These are phyloP conservation scores for Pelobates cultripes DNA, from an alignment of 2,797 vertebrate species.

Conservation along the genomic window DNA sequence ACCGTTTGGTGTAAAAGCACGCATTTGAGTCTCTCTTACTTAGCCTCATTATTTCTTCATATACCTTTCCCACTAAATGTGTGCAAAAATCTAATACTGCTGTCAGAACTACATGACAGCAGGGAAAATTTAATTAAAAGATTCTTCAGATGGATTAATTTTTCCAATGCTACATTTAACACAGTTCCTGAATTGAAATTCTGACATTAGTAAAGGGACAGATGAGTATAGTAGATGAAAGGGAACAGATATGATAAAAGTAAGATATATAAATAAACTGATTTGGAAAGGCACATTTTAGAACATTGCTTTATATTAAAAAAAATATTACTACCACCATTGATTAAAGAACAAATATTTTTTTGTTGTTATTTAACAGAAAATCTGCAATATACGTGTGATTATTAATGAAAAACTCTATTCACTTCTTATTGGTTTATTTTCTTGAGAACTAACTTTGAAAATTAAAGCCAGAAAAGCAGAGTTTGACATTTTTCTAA, in stretches of 20 bases:
- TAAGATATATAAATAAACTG: slow-evolving; percentile 22
- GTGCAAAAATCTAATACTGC: slow-evolving; percentile 39
- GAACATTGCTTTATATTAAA: background rate
- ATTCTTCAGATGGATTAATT: slow-evolving; percentile 48
- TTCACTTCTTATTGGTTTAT: too few relatives aligned
- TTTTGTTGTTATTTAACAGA: background rate
- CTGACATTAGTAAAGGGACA: slow-evolving; percentile 24
- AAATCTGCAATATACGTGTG: too few relatives aligned
- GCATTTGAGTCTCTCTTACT: background rate
- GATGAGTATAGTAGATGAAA: slow-evolving; percentile 11
- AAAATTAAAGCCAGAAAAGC: too few relatives aligned
- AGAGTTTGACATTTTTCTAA: too few relatives aligned
- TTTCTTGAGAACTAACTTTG: too few relatives aligned
- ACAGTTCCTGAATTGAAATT: slow-evolving; percentile 47
- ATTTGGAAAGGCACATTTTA: background rate
- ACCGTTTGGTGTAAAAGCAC: slow-evolving; percentile 23
- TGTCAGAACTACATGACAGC: slow-evolving; percentile 47
- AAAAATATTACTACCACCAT: too few relatives aligned
- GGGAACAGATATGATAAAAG: slow-evolving; percentile 14
- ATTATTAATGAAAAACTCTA: too few relatives aligned
- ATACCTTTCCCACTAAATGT: slow-evolving; percentile 35
- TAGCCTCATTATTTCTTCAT: slow-evolving; percentile 40
- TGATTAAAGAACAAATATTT: too few relatives aligned
- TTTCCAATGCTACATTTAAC: slow-evolving; percentile 51
- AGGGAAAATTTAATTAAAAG: slow-evolving; percentile 47